Evolutionary conservation across 1,140 invertebrate genomes (phyloP).

Genomic region (Mycetomoellerius zeteki): DNA sequence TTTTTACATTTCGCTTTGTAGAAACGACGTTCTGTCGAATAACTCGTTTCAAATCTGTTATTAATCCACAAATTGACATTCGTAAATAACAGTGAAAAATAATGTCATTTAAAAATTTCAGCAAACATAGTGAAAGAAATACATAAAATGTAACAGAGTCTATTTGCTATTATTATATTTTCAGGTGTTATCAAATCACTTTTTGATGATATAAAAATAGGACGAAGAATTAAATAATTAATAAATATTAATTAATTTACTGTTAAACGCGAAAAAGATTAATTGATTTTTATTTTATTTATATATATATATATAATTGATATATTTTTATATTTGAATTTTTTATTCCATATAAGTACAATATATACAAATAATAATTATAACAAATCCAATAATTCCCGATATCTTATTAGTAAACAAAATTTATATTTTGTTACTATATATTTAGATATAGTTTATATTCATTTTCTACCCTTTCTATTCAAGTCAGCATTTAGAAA

Average conservation of each 20-base stretch:
- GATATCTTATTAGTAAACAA: neutral
- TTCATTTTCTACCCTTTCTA: slow-evolving; percentile 8
- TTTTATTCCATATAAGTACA: neutral
- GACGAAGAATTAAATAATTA: neutral
- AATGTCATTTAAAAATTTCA: neutral
- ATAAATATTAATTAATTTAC: too few species aligned
- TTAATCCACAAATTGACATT: slow-evolving; percentile 28
- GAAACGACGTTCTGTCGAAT: neutral
- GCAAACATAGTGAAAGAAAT: neutral
- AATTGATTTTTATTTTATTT: slow-evolving; percentile 4
- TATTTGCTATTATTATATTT: neutral
- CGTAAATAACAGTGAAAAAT: slow-evolving; percentile 12
- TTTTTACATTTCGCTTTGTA: slow-evolving; percentile 32
- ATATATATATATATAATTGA: too few species aligned
- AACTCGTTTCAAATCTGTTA: slow-evolving; percentile 2
- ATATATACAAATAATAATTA: neutral
- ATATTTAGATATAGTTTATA: neutral
- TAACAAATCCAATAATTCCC: neutral
- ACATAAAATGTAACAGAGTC: neutral
- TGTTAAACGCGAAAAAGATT: neutral
- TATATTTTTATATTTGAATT: neutral
- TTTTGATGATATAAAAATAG: neutral
- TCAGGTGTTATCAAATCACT: neutral
- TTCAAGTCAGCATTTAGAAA: slow-evolving; percentile 3
- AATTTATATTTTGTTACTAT: slow-evolving; percentile 11